Evolutionary conservation across 1,140 invertebrate species (phyloP), one percentile per base, ranked within the genome.

Genomic region (Drosophila orosa): DNA sequence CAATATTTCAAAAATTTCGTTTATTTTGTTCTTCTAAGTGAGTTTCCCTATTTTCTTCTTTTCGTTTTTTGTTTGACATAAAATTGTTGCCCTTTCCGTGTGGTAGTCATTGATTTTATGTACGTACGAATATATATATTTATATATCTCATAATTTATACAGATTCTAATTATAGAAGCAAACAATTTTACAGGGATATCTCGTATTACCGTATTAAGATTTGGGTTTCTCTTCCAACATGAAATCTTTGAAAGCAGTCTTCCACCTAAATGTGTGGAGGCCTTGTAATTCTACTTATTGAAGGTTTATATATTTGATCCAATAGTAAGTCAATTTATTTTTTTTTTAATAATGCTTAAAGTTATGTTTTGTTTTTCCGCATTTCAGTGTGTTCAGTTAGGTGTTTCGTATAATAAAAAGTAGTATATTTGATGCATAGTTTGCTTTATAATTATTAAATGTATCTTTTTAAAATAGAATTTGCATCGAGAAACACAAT

Each of bases 131-230:
- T 68, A 58, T 56, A 56, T 73, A 52, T 59, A 55, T 77, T 58
- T 68, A 66, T 74, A 59, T 59, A 44, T 69, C 44, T 77, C 74
- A 58, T 84, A 71, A 69, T 87, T 87, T 87, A 79, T 80, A 87
- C 82, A 85, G 80, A 82, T 76, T 82, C 79, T 83, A 87, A 68
- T 87, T 83, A 73, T 87, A 87, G 74, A 86, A 87, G 59, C 66
- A 78, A 83, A 77, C 48, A 82, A 87, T 80, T 74, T 82, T 87
- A 83, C 84, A 86, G 84, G 66, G 39, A 35, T 52, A 52, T 73
- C 60, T 66, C 47, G 55, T 44, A 24, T 68, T 71, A 22, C 48
- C 48, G 61, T 47, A 25, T 42, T 45, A 56, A 45, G 50, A 35
- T 39, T 37, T 31, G 25, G 29, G 29, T 68, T 31, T 56, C 17